Evolutionary conservation across 2,113 vertebrate genomes (phyloP), one percentile per base, ranked within the genome.

Genomic region (Labeo catla): DNA sequence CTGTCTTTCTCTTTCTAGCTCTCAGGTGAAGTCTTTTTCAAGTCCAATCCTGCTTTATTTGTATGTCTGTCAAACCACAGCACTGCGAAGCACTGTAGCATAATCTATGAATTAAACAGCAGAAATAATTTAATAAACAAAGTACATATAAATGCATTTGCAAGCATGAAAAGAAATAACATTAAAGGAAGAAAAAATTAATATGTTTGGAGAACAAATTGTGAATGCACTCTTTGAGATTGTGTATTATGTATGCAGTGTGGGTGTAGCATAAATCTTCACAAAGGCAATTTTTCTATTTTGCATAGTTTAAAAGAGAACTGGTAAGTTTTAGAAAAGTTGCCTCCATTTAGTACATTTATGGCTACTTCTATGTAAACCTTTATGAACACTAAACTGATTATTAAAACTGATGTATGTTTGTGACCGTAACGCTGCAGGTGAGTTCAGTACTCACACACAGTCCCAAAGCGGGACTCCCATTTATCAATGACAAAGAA

Each of bases 21-120:
- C 16, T 13, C 8, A 36, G 76, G 49, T 54, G 15, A 36, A 77
- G 49, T 77, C 76, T 61, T 80, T 80, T 45, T 80, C 36, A 45
- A 61, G 54, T 45, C 54, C 10, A 61, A 21, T 2, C 6, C 52
- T 80, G 54, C 54, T 80, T 61, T 61, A 59, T 80, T 39, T 61
- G 36, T 36, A 61, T 28, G 19, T n/a, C 36, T 61, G 77, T 80
- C 77, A 61, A 80, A 80, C n/a, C 54, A 61, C 16, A 80, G 21
- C 77, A 23, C 36, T 61, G 54, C 36, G 43, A 80, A 80, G 77
- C 77, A 80, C 36, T 80, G 77, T 61, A 8, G 50, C 50, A 4
- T 57, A 78, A 78, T 78, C 54, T 61, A 61, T 57, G 36, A 80
- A n/a, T 59, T 80, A 13, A 80, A 80, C 77, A 61, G 77, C 54